phyloP scores from a whole-genome alignment of 2,888 invertebrate species.

The Sarcophaga caerulescens region DNA sequence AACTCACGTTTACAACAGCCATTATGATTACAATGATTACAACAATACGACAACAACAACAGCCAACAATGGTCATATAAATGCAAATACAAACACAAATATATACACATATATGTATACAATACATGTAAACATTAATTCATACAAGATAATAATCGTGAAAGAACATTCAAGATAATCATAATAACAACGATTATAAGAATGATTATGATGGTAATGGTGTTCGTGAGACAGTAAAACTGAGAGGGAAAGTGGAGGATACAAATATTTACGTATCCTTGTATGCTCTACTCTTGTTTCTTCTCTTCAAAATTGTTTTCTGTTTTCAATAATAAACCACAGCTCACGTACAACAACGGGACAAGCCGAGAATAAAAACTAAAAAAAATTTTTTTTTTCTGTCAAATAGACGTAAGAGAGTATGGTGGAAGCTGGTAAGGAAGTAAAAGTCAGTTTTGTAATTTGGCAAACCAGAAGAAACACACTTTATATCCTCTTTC shows the following conservation, averaged over 20 bases:
- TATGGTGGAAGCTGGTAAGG: not conserved
- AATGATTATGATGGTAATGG: constrained; percentile 20
- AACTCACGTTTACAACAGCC: constrained; percentile 56
- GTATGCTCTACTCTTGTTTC: not conserved
- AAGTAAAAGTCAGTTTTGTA: not conserved
- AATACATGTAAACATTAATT: not conserved
- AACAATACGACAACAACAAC: not conserved
- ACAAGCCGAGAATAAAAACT: constrained; percentile 3
- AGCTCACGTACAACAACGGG: constrained; percentile 40
- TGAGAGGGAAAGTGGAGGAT: not conserved
- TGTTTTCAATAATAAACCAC: not conserved
- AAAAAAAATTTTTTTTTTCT: not conserved
- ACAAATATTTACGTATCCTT: not conserved
- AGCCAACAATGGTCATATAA: not conserved
- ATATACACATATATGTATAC: not conserved
- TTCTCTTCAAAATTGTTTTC: not conserved
- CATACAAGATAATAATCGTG: not conserved
- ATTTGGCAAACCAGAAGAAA: constrained; percentile 10
- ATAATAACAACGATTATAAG: constrained; percentile 30
- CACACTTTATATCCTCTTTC: not conserved
- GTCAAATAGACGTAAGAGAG: not conserved
- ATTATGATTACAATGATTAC: constrained; percentile 26
- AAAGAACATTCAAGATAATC: constrained; percentile 23
- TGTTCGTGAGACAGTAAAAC: not conserved
- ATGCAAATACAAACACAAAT: not conserved